Base-by-base conservation (phyloP, 2,113 vertebrate species). In the Antigone vipio region DNA sequence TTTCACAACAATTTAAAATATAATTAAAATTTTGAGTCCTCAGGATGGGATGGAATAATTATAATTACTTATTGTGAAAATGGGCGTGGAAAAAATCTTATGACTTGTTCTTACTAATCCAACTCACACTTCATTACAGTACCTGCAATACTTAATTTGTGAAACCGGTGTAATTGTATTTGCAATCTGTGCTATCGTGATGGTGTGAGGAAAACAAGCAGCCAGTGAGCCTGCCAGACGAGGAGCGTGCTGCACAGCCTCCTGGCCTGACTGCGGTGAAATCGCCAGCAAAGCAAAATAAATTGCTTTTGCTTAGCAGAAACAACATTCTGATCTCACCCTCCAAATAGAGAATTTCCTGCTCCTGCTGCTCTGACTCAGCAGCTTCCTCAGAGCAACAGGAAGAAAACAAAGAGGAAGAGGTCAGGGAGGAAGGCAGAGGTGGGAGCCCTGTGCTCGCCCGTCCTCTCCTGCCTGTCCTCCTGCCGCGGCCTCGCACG, bases 281-380 rank as follows among this genome's bases (percentile, higher is more conserved):
- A 94, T 44, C 0, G 10, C 91, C 89, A 89, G 87, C 86, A 58
- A 93, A 95, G 91, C 95, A 79, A 92, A 95, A 95, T 44, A 82
- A 89, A 78, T 58, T 29, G 77, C 69, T 87, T 85, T 59, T 81
- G 88, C 91, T 87, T 81, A 93, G 88, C 91, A 89, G 94, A 74
- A 93, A n/a, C 60, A 53, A 30, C 66, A 40, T 69, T 76, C 88
- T 92, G 88, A 95, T 78, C 88, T 95, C 86, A 82, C 45, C 42
- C 53, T 82, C 69, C 42, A 58, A 82, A 84, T 4, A 89, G 52
- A 75, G 83, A 92, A 89, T 87, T 95, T 97, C 96, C 94, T 95
- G 89, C 86, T 94, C 86, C 86, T 34, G 60, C 69, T 91, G 91
- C 66, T 97, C 91, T 95, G 92, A 93, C 80, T 97, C 95, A 97